These are phyloP conservation scores for Tipula vernalis DNA, from an alignment of 2,888 invertebrate genomes.

Conservation along the genomic window DNA sequence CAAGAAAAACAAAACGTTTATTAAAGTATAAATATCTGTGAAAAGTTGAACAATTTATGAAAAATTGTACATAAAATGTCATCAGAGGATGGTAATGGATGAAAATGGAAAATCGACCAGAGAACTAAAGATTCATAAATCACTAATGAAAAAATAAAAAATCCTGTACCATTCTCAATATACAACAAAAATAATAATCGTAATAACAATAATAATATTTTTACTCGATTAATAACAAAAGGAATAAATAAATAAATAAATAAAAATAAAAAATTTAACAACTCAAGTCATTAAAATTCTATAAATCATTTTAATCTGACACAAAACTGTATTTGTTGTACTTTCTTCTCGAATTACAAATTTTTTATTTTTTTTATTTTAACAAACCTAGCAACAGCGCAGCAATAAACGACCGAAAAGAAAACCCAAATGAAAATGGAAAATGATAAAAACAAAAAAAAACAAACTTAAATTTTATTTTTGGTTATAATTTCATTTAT, in stretches of 20 bases:
- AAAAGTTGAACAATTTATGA: neutral
- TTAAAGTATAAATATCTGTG: neutral
- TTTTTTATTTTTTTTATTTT: neutral
- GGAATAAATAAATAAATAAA: neutral
- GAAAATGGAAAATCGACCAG: neutral
- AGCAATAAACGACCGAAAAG: neutral
- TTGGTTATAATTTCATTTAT: neutral
- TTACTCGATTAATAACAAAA: neutral
- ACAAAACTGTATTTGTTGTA: neutral
- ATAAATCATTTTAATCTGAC: slow-evolving; percentile 4
- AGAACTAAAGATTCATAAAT: neutral
- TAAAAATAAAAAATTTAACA: neutral
- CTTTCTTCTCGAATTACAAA: neutral
- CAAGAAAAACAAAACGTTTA: too few species aligned
- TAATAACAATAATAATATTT: neutral
- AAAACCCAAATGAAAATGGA: neutral
- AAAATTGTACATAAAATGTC: neutral
- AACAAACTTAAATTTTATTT: neutral
- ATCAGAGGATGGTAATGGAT: neutral
- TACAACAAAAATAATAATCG: neutral
- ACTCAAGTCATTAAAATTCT: neutral
- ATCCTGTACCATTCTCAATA: neutral
- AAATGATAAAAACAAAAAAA: neutral
- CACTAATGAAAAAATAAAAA: neutral
- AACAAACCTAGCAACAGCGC: neutral